phyloP scores from a whole-genome alignment of 1,140 invertebrate species.

The Neodiprion pinetum region DNA sequence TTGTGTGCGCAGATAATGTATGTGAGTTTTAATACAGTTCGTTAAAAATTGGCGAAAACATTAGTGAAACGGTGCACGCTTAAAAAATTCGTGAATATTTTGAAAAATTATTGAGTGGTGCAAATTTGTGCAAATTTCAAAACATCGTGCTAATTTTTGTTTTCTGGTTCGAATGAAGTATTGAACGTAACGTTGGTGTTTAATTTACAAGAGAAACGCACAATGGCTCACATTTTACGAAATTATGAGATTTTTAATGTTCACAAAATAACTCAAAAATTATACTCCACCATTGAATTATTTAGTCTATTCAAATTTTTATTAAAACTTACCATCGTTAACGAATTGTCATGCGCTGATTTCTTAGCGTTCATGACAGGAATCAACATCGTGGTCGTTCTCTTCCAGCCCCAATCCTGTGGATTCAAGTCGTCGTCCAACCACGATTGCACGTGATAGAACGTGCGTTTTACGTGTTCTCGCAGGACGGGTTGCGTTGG shows the following conservation, averaged over 20 bases:
- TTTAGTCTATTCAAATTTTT: neutral
- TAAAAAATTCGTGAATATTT: conserved; percentile 20
- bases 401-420: neutral
- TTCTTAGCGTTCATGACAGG: neutral
- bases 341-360: conserved; percentile 7
- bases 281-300: neutral
- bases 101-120: conserved; percentile 11
- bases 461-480: too few species aligned
- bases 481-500: too few species aligned
- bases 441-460: too few species aligned
- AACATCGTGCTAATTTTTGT: conserved; percentile 33
- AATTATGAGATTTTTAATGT: neutral
- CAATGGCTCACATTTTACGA: neutral
- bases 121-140: conserved; percentile 14
- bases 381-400: neutral
- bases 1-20: conserved; percentile 21
- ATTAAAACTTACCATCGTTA: neutral
- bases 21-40: conserved; percentile 7
- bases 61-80: conserved; percentile 26
- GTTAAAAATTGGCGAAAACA: conserved; percentile 22
- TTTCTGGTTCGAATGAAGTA: too few species aligned
- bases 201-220: too few species aligned
- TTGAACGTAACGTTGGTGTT: too few species aligned
- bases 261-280: neutral
- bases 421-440: neutral